Base-by-base conservation (phyloP, 2,888 invertebrate genomes). In the Diarsia mendica region DNA sequence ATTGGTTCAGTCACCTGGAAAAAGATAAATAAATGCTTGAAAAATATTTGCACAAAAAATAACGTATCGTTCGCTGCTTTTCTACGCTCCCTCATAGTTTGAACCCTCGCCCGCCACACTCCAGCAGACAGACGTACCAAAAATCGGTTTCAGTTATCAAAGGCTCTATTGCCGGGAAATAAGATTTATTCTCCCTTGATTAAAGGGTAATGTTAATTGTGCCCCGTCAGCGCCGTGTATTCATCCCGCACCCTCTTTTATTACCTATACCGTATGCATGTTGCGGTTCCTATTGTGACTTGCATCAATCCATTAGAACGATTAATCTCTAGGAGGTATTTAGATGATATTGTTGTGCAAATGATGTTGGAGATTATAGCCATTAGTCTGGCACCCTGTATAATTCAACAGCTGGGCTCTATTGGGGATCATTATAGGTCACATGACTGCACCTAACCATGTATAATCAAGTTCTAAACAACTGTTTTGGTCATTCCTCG, bases 201-300 rank as follows among this genome's bases (percentile, higher is more conserved):
- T 68, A 61, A 69, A 55, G 79, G 58, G 67, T 72, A 69, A 79
- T 84, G 85, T 72, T 83, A 83, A 91, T 89, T 86, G 85, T 88
- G 88, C 89, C 82, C 82, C 89, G 91, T 89, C 92, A 92, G 91
- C 92, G 88, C 63, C 92, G 92, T 93, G 93, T 94, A 94, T 95
- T 95, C 95, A 93, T 93, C 91, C 92, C 91, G 92, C 95, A 95
- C 95, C 96, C 96, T 93, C 92, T 90, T 93, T 93, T 94, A 95
- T 95, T 94, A 92, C 93, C 92, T 94, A 93, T 94, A 95, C 92
- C 91, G 92, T 94, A 93, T 94, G 95, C 95, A 95, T 93, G 93
- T 94, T 94, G 95, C 93, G 95, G 94, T 94, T 90, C 89, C 91
- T 90, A 94, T 94, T 94, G 94, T 95, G 89, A 92, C 92, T 92